Conservation (phyloP, 1,140 invertebrate species). For the Aphelenchoides fujianensis region DNA sequence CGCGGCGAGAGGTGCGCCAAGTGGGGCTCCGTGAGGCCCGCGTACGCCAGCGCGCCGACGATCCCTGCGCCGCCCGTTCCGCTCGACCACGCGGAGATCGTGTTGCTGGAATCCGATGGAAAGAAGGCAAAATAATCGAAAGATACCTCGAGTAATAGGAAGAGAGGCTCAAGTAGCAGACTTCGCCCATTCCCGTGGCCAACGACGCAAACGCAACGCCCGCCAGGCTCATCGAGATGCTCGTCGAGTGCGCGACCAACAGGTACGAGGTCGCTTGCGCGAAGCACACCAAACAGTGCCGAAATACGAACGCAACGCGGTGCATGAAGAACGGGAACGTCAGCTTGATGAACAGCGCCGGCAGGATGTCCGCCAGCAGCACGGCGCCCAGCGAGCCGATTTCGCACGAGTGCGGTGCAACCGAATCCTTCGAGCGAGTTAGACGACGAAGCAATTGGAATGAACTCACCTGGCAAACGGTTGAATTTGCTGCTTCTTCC, state of each 20-base stretch:
- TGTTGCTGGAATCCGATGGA: constrained; percentile 36
- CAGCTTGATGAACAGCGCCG: constrained; percentile 41
- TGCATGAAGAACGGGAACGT: constrained; percentile 48
- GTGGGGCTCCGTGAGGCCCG: constrained; percentile 40
- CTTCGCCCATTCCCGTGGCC: constrained; percentile 38
- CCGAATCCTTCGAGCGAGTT: background rate
- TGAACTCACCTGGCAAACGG: constrained; percentile 13
- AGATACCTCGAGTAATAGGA: constrained; percentile 36
- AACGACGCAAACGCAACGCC: constrained; percentile 41
- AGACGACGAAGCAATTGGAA: background rate
- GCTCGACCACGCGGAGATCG: constrained; percentile 51
- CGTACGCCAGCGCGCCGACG: constrained; percentile 47
- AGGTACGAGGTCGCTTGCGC: constrained; percentile 29
- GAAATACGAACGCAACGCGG: constrained; percentile 31
- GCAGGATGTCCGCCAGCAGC: constrained; percentile 48
- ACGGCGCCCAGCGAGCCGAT: constrained; percentile 33
- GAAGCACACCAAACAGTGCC: constrained; percentile 35
- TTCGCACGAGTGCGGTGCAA: background rate
- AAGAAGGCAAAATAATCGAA: background rate
- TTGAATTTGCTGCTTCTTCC: background rate
- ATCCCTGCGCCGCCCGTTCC: constrained; percentile 55
- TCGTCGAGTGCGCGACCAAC: constrained; percentile 32
- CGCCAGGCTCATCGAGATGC: constrained; percentile 27
- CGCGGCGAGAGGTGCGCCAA: constrained; percentile 29
- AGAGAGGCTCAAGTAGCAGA: constrained; percentile 27